phyloP scores from a whole-genome alignment of 2,888 invertebrate genomes.

The Drepana falcataria region DNA sequence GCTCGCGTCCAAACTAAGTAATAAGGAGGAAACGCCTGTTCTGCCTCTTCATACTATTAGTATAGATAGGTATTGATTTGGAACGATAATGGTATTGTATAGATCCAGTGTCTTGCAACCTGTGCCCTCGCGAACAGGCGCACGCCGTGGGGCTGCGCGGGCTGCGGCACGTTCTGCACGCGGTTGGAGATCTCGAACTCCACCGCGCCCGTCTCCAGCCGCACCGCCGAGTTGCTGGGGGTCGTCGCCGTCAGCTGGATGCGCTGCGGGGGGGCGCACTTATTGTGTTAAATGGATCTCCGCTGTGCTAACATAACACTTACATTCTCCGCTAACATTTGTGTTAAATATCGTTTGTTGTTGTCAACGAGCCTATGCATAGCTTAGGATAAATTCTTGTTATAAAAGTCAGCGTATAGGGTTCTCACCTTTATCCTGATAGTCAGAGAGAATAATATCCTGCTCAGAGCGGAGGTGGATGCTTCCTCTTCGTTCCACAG shows the following conservation, averaged over 20 bases:
- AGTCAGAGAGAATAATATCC: constrained; percentile 92
- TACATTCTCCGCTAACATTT: neutral
- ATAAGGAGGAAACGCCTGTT: no score
- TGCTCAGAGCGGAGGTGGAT: constrained; percentile 80
- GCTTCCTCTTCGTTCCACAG: constrained; percentile 92
- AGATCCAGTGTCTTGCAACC: no score
- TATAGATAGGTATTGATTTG: no score
- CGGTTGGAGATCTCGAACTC: constrained; percentile 96
- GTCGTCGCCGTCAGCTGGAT: constrained; percentile 99
- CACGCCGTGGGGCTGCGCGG: constrained; percentile 84
- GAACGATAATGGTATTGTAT: no score
- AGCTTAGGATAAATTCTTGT: no score
- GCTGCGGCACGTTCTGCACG: constrained; percentile 91
- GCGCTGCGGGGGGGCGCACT: constrained; percentile 70
- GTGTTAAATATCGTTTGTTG: no score
- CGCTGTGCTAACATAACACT: neutral
- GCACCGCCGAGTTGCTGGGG: constrained; percentile 96
- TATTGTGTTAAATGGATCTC: no score
- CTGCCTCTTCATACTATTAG: no score
- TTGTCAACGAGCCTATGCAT: no score
- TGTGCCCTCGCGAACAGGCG: constrained; percentile 85
- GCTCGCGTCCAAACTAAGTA: no score
- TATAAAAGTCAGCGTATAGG: no score
- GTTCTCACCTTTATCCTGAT: constrained; percentile 93
- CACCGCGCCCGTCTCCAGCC: constrained; percentile 96